Percentiles rank a stretch among this genome's conserved stretches.
phyloP scores from a whole-genome alignment of 2,113 vertebrate genomes.

The Bubo scandiacus region DNA sequence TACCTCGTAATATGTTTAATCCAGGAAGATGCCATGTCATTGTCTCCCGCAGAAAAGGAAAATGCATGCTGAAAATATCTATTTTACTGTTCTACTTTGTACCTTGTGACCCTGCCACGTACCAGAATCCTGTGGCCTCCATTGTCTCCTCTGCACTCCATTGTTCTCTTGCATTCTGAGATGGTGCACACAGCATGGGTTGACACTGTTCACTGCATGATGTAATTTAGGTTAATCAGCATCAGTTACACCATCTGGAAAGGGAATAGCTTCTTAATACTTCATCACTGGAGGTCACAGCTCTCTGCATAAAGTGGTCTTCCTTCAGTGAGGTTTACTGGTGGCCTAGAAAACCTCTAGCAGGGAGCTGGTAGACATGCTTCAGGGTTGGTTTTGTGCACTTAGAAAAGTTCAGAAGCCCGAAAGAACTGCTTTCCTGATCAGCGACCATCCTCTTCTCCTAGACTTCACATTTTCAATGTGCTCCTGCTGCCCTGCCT shows the following conservation, averaged over 20 bases:
- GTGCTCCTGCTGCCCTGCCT: not conserved
- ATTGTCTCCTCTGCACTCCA: conserved; percentile 10
- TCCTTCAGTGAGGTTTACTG: not conserved
- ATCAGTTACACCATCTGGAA: conserved; percentile 57
- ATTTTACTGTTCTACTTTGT: not conserved
- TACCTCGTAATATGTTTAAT: accelerated
- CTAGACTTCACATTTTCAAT: not conserved
- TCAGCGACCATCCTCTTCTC: not conserved
- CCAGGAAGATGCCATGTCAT: not conserved
- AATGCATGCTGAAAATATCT: not conserved
- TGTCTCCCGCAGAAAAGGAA: not conserved
- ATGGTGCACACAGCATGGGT: conserved; percentile 20
- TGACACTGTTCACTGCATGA: not conserved
- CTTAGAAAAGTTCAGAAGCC: not conserved
- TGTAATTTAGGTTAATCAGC: conserved; percentile 53
- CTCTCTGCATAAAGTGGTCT: not conserved
- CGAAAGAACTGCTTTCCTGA: not conserved
- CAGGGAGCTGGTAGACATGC: not conserved
- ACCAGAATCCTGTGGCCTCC: not conserved
- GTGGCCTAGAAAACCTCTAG: not conserved
- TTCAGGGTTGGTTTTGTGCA: not conserved
- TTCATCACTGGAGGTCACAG: not conserved
- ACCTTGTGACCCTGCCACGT: not conserved
- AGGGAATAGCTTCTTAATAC: conserved; percentile 15
- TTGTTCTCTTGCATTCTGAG: conserved; percentile 27